Base-by-base conservation (phyloP, 2,797 vertebrate genomes). In the Bovichtus variegatus region DNA sequence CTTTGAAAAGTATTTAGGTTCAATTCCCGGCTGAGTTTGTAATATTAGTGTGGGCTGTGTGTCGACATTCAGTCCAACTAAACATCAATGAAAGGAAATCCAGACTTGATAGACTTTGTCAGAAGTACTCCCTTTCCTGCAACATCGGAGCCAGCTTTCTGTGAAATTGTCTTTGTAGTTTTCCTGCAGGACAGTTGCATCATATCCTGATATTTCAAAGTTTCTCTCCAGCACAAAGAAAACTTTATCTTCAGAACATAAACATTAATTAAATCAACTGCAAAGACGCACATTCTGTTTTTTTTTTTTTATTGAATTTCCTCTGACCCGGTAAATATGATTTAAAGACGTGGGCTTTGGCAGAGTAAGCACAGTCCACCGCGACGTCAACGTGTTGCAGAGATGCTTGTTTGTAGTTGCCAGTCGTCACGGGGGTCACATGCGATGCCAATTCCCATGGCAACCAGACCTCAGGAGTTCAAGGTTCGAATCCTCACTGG, bases 401-500 rank as follows among this genome's bases (percentile, higher is more conserved):
- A 74, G 36, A 71, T 11, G 58, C 34, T n/a, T 46, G 58, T 29
- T 74, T 53, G 49, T 19, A 7, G 53, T 58, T 40, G 1, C 38
- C 21, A 2, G 46, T 65, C 23, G 27, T 79, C 75, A 82, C 9
- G 0, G 51, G 21, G 76, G 78, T 84, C 65, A 79, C 67, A 47
- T 76, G 64, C 51, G 58, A 55, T 0, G 15, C 19, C 6, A 1
- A 2, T 71, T 87, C 74, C 73, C 90, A 85, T 76, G 80, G 71
- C 72, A 60, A 76, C 77, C n/a, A 59, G 87, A 72, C 81, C 19
- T 55, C 11, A 25, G 11, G 49, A 78, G 88, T 71, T 89, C 68
- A 90, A 74, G 61, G 89, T 84, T 87, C 80, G 73, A 12, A 54
- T 29, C 46, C 46, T 49, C 12, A 2, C 55, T 61, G 27, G 81